Base-by-base conservation (phyloP, 2,888 invertebrate species). In the Agriotes lineatus region DNA sequence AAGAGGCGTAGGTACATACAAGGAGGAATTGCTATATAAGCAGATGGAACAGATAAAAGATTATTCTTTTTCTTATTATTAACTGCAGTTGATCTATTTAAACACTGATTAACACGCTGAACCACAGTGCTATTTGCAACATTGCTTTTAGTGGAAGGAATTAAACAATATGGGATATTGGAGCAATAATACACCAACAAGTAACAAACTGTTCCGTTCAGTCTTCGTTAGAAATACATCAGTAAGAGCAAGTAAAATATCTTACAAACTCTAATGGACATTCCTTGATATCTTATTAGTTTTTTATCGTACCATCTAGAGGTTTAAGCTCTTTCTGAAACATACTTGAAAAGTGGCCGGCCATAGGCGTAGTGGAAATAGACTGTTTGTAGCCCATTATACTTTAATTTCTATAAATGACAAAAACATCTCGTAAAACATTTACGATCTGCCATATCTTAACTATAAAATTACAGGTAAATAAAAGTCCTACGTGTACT, bases 371-470 rank as follows among this genome's bases (percentile, higher is more conserved):
- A 25, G 4, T 25, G 25, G 37, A 37, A n/a, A 37, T 37, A 10
- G 12, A 12, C 20, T 37, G 20, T 42, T 39, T 37, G 37, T 37
- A 37, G 37, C 12, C n/a, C 37, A 44, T 44, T 16, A 44, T 18
- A 2, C 4, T 42, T 59, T 45, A 59, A 59, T 59, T 59, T 59
- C 12, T 44, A 14, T 2, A 44, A 25, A 59, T 59, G 22, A 59
- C 44, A 25, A 12, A 59, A 59, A n/a, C n/a, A 59, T 20, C 20
- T 59, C 59, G 14, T 59, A 59, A 59, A 59, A 42, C n/a, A 57
- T 57, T 42, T 57, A 37, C n/a, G 16, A n/a, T 22, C 20, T 9
- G 7, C 4, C n/a, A n/a, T n/a, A n/a, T n/a, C n/a, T n/a, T n/a
- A n/a, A n/a, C n/a, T n/a, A n/a, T n/a, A 7, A 39, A 12, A 14